Percentiles rank a stretch among this genome's conserved stretches.
Conservation (phyloP, 2,888 invertebrate species). For the Lapara coniferarum region DNA sequence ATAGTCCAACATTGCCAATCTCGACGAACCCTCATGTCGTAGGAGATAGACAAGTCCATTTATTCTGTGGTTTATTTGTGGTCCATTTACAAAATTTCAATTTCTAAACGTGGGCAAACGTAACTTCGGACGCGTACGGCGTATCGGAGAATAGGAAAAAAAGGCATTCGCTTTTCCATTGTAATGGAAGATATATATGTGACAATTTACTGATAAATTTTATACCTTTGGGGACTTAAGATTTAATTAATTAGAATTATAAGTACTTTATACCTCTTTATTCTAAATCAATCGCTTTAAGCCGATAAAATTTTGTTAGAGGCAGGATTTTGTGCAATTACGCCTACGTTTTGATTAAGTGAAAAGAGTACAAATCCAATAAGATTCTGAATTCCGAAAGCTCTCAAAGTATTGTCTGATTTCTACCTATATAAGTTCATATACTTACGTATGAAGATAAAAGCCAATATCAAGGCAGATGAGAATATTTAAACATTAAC, state of each 20-base stretch:
- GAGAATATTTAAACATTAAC: background rate
- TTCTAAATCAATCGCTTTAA: too few species aligned
- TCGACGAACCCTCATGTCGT: background rate
- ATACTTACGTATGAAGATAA: too few species aligned
- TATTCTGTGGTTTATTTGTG: background rate
- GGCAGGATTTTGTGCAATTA: too few species aligned
- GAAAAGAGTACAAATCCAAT: too few species aligned
- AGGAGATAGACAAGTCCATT: slow-evolving; percentile 2
- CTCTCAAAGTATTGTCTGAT: too few species aligned
- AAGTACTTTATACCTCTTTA: too few species aligned
- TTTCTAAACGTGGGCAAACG: background rate
- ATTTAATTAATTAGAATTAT: too few species aligned
- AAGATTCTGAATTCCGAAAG: background rate
- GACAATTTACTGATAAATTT: background rate
- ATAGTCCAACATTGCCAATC: background rate
- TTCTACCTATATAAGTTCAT: too few species aligned
- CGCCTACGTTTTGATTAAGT: too few species aligned
- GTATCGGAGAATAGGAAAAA: background rate
- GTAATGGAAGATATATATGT: background rate
- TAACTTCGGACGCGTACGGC: background rate
- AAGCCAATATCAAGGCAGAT: too few species aligned
- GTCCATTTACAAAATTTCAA: background rate
- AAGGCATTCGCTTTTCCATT: background rate
- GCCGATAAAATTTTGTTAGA: too few species aligned
- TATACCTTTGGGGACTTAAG: too few species aligned